Evolutionary conservation across 37 sponge, comb jelly and placozoan genomes (phyloP).

Genomic region (Hormiphora californensis): DNA sequence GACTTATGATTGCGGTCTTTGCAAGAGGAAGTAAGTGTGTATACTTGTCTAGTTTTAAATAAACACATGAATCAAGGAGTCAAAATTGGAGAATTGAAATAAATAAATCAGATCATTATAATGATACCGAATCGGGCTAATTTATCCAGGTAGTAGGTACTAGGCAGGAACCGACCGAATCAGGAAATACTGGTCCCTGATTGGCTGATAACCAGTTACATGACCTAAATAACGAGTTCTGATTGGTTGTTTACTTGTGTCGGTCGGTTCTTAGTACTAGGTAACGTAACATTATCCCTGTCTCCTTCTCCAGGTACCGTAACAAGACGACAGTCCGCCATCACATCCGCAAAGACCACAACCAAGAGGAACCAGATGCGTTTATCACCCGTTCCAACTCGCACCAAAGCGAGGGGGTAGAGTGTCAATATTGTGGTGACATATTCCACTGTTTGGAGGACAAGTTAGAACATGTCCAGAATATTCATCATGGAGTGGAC

Average conservation of each 20-base stretch:
- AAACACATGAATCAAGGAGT: too few relatives aligned
- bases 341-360: slow-evolving; percentile 43
- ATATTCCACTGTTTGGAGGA: neutral
- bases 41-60: neutral
- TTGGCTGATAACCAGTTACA: too few relatives aligned
- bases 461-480: slow-evolving; percentile 29
- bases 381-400: slow-evolving; percentile 1
- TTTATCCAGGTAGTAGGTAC: too few relatives aligned
- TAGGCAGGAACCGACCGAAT: too few relatives aligned
- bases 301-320: neutral
- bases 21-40: slow-evolving; percentile 43
- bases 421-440: slow-evolving; percentile 39
- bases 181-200: too few relatives aligned
- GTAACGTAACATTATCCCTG: too few relatives aligned
- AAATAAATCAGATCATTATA: too few relatives aligned
- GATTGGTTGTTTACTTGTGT: too few relatives aligned
- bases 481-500: slow-evolving; percentile 1
- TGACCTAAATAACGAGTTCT: too few relatives aligned
- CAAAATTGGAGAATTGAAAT: too few relatives aligned
- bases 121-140: too few relatives aligned
- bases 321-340: slow-evolving; percentile 50
- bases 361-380: slow-evolving; percentile 50
- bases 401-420: neutral
- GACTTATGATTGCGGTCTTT: slow-evolving; percentile 35
- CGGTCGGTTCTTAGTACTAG: too few relatives aligned